These are phyloP conservation scores for Cyanocitta stelleri DNA, from an alignment of 2,113 vertebrate species.

Conservation along the genomic window DNA sequence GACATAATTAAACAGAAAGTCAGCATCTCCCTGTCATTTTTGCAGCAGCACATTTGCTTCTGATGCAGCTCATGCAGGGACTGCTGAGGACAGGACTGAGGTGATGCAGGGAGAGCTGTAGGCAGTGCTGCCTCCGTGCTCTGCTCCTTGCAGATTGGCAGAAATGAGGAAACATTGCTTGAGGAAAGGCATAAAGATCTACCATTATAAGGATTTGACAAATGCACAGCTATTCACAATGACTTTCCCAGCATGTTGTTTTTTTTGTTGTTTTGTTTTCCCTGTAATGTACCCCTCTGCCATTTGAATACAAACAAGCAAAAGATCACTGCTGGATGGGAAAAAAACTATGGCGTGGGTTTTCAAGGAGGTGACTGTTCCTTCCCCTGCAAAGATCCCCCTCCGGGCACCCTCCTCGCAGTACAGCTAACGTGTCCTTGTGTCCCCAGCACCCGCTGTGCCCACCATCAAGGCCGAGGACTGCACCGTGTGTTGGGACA, in stretches of 20 bases:
- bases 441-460: constrained; percentile 81
- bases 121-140: background rate
- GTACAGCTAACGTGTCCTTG: background rate
- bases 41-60: background rate
- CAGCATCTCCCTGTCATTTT: background rate
- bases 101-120: background rate
- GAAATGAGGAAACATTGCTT: background rate
- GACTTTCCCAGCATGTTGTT: background rate
- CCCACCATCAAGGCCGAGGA: constrained; percentile 82
- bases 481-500: constrained; percentile 88
- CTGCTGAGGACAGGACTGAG: background rate
- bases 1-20: constrained; percentile 13
- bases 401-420: fast-evolving
- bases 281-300: background rate
- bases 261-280: background rate
- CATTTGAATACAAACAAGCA: background rate
- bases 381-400: background rate
- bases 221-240: background rate
- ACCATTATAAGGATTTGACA: background rate
- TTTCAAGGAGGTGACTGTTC: background rate
- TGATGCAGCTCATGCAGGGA: background rate
- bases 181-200: background rate
- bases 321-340: background rate
- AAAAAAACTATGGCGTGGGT: background rate
- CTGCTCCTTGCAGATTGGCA: background rate